Evolutionary conservation across 2,797 vertebrate genomes (phyloP).

Genomic region (Alauda arvensis): DNA sequence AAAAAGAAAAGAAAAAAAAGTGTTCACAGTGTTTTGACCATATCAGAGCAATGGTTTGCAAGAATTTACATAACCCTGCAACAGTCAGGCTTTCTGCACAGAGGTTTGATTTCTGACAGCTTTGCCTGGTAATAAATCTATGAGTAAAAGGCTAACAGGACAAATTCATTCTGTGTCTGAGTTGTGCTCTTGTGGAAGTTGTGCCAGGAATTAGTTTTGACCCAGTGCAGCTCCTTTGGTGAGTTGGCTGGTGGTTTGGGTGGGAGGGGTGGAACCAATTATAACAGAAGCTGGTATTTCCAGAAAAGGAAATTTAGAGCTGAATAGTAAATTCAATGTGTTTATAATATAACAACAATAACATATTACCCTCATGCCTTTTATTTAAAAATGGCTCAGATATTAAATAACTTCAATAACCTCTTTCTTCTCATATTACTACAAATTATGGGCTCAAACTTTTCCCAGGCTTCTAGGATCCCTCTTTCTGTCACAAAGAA

Average conservation of each 20-base stretch:
- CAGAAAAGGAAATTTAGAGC: constrained; percentile 49
- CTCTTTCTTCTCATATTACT: constrained; percentile 35
- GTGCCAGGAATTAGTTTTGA: constrained; percentile 7
- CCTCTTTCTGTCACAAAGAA: not conserved
- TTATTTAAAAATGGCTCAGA: constrained; percentile 17
- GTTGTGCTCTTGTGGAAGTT: not conserved
- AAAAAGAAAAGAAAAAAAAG: not conserved
- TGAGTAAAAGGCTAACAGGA: not conserved
- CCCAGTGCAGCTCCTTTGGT: not conserved
- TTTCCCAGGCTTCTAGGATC: constrained; percentile 51
- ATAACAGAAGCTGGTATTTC: constrained; percentile 45
- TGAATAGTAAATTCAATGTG: constrained; percentile 34
- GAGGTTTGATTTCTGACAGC: not conserved
- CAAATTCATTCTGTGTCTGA: not conserved
- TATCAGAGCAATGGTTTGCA: not conserved
- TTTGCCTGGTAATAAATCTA: not conserved
- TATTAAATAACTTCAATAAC: constrained; percentile 33
- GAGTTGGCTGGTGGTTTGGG: not conserved
- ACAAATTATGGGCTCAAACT: not conserved
- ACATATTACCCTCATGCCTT: not conserved
- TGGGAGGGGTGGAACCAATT: not conserved
- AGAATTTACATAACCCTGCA: not conserved
- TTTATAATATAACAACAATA: constrained; percentile 40
- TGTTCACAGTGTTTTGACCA: not conserved
- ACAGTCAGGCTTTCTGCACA: not conserved